Conservation (phyloP, 2,888 invertebrate species). For the Meganola albula region DNA sequence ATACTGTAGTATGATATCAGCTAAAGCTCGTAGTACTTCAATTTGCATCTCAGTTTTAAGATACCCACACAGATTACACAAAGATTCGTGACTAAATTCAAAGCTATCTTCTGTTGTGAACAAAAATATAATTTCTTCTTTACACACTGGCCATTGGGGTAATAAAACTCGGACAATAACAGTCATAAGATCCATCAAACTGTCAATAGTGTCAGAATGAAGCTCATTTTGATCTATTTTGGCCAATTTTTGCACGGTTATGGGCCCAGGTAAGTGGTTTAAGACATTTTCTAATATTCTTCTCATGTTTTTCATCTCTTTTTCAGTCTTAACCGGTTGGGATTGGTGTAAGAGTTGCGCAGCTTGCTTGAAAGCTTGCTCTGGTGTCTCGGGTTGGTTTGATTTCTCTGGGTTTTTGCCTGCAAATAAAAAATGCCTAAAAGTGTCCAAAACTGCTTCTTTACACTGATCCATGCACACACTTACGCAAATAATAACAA, state of each 20-base stretch:
- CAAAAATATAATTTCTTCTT: conserved; percentile 54
- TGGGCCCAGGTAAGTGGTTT: conserved; percentile 71
- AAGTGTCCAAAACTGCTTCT: conserved; percentile 66
- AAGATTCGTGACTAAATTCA: conserved; percentile 60
- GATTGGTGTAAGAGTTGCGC: conserved; percentile 44
- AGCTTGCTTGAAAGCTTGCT: conserved; percentile 39
- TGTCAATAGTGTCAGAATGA: conserved; percentile 48
- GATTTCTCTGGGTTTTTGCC: conserved; percentile 25
- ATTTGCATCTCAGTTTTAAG: conserved; percentile 59
- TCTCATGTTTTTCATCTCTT: conserved; percentile 38
- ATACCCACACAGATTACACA: conserved; percentile 62
- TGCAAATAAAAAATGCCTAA: conserved; percentile 65
- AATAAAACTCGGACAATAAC: conserved; percentile 68
- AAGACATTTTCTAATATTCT: conserved; percentile 26
- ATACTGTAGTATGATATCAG: conserved; percentile 62
- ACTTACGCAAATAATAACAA: conserved; percentile 6
- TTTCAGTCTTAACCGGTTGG: conserved; percentile 45
- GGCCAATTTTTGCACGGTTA: conserved; percentile 82
- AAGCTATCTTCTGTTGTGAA: conserved; percentile 77
- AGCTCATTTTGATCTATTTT: conserved; percentile 60
- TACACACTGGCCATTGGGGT: conserved; percentile 77
- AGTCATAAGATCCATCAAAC: conserved; percentile 73
- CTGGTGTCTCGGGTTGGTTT: conserved; percentile 23
- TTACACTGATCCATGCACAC: conserved; percentile 27
- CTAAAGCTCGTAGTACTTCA: conserved; percentile 45